Percentiles rank a stretch among this genome's conserved stretches.
phyloP scores from a whole-genome alignment of 2,888 invertebrate genomes.

The Anarsia innoxiella region DNA sequence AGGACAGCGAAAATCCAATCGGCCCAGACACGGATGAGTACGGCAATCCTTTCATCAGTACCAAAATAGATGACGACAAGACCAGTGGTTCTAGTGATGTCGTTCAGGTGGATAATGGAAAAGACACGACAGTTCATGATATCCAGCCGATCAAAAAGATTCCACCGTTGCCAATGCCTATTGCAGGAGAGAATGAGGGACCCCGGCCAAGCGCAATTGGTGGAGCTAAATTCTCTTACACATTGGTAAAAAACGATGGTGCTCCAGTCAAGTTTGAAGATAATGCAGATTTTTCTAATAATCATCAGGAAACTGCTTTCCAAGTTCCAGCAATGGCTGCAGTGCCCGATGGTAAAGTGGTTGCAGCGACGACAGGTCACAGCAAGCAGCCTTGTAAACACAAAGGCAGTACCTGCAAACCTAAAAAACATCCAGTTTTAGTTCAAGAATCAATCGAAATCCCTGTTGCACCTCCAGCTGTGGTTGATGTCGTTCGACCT shows the following conservation, averaged over 20 bases:
- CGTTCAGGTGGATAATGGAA: background rate
- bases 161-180: conserved; percentile 3
- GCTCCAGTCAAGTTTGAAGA: background rate
- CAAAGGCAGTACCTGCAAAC: too few species aligned
- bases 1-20: background rate
- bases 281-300: background rate
- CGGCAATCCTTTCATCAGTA: conserved; percentile 1
- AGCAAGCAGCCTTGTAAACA: conserved; percentile 5
- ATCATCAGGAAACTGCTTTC: too few species aligned
- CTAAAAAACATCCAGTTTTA: too few species aligned
- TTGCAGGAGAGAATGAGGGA: conserved; percentile 1
- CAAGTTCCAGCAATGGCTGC: conserved; percentile 7
- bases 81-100: background rate
- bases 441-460: too few species aligned
- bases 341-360: conserved; percentile 1
- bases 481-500: conserved; percentile 1
- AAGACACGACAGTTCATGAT: background rate
- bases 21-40: conserved; percentile 1
- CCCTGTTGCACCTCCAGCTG: background rate
- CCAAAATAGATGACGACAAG: conserved; percentile 1
- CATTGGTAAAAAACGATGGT: background rate
- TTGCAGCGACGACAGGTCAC: too few species aligned
- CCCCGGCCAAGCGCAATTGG: background rate
- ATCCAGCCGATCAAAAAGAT: background rate
- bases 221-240: conserved; percentile 1